Evolutionary conservation across 64 coral and sea anemone genomes (phyloP).

Genomic region (Porites lutea): DNA sequence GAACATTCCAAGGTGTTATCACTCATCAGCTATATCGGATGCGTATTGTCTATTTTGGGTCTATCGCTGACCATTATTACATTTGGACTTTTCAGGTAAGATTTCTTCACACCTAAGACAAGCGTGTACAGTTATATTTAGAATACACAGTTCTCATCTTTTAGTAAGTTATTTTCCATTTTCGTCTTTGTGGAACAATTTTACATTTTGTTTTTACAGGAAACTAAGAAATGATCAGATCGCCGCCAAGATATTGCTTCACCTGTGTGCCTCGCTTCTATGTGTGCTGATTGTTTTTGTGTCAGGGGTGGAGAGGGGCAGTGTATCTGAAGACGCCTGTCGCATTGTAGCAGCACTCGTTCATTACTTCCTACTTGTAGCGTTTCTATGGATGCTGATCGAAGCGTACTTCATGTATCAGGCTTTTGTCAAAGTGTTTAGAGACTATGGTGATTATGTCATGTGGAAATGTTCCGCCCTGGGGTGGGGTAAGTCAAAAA

Average conservation of each 20-base stretch:
- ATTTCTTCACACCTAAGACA: neutral
- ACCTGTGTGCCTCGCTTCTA: slow-evolving; percentile 86
- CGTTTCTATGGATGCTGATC: slow-evolving; percentile 95
- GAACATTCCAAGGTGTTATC: slow-evolving; percentile 79
- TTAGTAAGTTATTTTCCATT: too few relatives aligned
- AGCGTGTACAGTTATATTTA: too few relatives aligned
- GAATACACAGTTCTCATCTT: too few relatives aligned
- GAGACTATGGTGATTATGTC: slow-evolving; percentile 84
- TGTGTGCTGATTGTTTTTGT: slow-evolving; percentile 97
- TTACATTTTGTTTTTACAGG: slow-evolving; percentile 8
- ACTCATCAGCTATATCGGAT: slow-evolving; percentile 89
- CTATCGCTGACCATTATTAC: slow-evolving; percentile 89
- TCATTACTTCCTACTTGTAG: slow-evolving; percentile 88
- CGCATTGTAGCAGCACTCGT: slow-evolving; percentile 82
- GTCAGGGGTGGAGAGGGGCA: slow-evolving; percentile 76
- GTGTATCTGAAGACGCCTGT: slow-evolving; percentile 72
- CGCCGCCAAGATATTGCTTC: slow-evolving; percentile 95
- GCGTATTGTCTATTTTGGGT: slow-evolving; percentile 89
- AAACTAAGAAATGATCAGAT: slow-evolving; percentile 94
- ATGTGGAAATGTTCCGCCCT: slow-evolving; percentile 83
- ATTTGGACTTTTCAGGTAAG: slow-evolving; percentile 90
- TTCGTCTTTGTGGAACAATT: neutral
- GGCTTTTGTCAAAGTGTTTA: slow-evolving; percentile 97
- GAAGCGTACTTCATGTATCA: slow-evolving; percentile 96
- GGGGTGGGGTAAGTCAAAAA: slow-evolving; percentile 80